A percentile compares a stretch with the other conserved stretches of the same genome.
Conservation (phyloP, 2,888 invertebrate genomes). For the Phragmatobia fuliginosa region DNA sequence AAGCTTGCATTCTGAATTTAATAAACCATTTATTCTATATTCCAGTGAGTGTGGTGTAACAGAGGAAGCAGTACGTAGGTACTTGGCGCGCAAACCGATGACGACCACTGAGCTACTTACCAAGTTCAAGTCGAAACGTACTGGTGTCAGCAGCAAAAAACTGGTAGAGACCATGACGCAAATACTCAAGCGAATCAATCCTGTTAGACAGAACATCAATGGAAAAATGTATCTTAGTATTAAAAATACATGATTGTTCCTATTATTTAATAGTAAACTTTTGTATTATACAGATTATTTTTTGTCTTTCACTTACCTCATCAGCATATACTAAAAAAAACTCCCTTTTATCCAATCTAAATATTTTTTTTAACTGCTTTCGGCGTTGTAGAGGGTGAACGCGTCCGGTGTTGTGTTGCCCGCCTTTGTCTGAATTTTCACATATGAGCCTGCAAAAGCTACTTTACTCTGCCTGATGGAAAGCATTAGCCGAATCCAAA, state of each 20-base stretch:
- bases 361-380: too few relatives aligned
- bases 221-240: conserved; percentile 98
- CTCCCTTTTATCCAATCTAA: not conserved
- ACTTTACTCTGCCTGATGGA: too few relatives aligned
- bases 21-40: conserved; percentile 33
- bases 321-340: not conserved
- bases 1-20: not conserved
- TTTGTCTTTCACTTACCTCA: not conserved
- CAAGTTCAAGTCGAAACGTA: conserved; percentile 98
- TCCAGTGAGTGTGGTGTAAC: conserved; percentile 95
- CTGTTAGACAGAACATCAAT: conserved; percentile 96
- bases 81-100: conserved; percentile 98
- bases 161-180: conserved; percentile 97
- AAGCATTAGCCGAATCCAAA: too few relatives aligned
- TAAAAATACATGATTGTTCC: conserved; percentile 82
- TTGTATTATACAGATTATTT: not conserved
- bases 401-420: too few relatives aligned
- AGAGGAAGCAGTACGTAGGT: conserved; percentile 97
- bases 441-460: too few relatives aligned
- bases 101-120: conserved; percentile 98
- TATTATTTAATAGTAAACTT: not conserved
- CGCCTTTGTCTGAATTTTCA: too few relatives aligned
- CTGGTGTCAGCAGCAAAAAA: conserved; percentile 95
- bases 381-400: too few relatives aligned
- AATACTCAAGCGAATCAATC: conserved; percentile 97